Percentiles rank a stretch among this genome's conserved stretches.
These are phyloP conservation scores for Scortum barcoo DNA, from an alignment of 2,113 vertebrate genomes.

Conservation along the genomic window DNA sequence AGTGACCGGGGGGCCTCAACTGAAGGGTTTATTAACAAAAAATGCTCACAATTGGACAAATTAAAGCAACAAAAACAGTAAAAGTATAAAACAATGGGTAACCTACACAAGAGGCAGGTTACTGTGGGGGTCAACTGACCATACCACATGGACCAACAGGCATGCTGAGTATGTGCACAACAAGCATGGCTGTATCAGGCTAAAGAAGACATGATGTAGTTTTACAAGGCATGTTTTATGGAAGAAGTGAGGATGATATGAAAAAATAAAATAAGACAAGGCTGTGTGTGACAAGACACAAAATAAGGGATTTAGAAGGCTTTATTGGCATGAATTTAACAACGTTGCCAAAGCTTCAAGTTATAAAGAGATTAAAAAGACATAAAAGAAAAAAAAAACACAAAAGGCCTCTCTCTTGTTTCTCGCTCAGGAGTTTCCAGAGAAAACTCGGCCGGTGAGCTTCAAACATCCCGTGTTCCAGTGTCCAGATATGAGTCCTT, in stretches of 20 bases:
- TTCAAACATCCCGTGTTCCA: conserved; percentile 78
- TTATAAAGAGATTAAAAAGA: no score
- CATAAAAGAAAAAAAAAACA: no score
- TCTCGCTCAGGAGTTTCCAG: conserved; percentile 80
- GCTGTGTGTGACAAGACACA: background rate
- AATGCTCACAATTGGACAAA: background rate
- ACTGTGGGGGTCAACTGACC: background rate
- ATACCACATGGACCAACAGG: conserved; percentile 9
- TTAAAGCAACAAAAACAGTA: background rate
- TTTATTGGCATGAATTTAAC: no score
- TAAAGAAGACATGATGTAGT: conserved; percentile 3
- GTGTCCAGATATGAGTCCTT: conserved; percentile 86
- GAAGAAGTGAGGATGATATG: background rate
- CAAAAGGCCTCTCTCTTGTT: background rate
- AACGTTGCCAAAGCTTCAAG: no score
- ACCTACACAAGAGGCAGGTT: background rate
- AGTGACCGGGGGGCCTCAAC: background rate
- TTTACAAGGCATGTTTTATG: background rate
- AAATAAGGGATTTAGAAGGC: no score
- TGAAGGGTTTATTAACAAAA: background rate
- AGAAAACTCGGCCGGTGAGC: conserved; percentile 77
- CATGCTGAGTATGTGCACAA: conserved; percentile 39
- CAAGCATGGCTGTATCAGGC: conserved; percentile 14
- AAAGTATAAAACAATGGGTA: background rate
- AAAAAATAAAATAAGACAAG: background rate